A percentile compares a stretch with the other conserved stretches of the same genome.
phyloP scores from a whole-genome alignment of 2,888 invertebrate genomes.

The Acronicta aceris region DNA sequence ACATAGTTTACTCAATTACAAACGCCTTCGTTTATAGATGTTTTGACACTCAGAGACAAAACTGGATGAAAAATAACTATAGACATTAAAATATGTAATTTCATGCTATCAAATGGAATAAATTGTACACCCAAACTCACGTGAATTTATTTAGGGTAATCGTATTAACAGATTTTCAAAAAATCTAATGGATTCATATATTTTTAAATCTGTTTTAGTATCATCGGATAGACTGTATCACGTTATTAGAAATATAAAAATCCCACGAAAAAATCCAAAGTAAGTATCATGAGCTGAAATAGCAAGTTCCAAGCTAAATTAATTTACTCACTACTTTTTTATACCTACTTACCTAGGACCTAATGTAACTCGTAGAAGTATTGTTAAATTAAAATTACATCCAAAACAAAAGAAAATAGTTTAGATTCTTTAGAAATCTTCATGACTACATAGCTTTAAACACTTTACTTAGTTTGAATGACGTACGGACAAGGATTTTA shows the following conservation, averaged over 20 bases:
- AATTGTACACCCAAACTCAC: no score
- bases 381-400: no score
- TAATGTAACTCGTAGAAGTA: no score
- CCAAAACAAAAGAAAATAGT: slow-evolving; percentile 7
- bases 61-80: slow-evolving; percentile 9
- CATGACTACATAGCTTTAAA: slow-evolving; percentile 9
- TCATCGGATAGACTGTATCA: no score
- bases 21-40: slow-evolving; percentile 59
- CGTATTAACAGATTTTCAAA: no score
- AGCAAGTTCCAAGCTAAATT: no score
- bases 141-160: no score
- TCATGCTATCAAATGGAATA: slow-evolving; percentile 1
- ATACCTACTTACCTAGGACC: no score
- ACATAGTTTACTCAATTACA: slow-evolving; percentile 58
- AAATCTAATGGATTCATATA: no score
- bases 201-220: no score
- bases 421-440: slow-evolving; percentile 15
- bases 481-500: slow-evolving; percentile 22
- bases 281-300: no score
- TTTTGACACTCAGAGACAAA: slow-evolving; percentile 45
- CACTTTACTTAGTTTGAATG: slow-evolving; percentile 32
- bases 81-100: slow-evolving; percentile 17
- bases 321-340: no score
- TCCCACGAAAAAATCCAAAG: slow-evolving; percentile 11
- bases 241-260: slow-evolving; percentile 5